A percentile compares a stretch with the other conserved stretches of the same genome.
Conservation (phyloP, 2,888 invertebrate species). For the Peribatodes rhomboidaria region DNA sequence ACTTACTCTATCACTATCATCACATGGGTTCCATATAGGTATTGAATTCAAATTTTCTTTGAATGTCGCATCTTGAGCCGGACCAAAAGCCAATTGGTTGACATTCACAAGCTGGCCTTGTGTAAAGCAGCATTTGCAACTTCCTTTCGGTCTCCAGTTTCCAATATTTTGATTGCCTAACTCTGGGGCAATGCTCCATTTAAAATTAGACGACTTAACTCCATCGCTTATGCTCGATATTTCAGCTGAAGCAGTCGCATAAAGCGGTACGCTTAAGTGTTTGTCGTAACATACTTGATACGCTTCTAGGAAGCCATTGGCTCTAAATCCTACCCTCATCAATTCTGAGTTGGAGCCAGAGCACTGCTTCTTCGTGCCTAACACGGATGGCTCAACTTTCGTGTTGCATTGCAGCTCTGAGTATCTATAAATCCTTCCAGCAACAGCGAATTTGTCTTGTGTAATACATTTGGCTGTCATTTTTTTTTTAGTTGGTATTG, state of each 20-base stretch:
- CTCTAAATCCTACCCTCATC: conserved; percentile 34
- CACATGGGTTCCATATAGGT: conserved; percentile 35
- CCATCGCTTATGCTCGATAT: conserved; percentile 10
- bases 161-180: background rate
- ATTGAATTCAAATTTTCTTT: conserved; percentile 32
- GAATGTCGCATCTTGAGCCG: conserved; percentile 20
- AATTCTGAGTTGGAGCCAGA: conserved; percentile 24
- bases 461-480: conserved; percentile 37
- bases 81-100: conserved; percentile 24
- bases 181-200: conserved; percentile 15
- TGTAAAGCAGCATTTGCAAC: conserved; percentile 24
- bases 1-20: conserved; percentile 29
- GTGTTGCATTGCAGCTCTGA: conserved; percentile 38
- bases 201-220: conserved; percentile 13
- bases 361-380: conserved; percentile 21
- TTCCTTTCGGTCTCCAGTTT: conserved; percentile 18
- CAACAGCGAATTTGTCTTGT: conserved; percentile 37
- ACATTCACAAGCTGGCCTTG: conserved; percentile 20
- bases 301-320: conserved; percentile 31
- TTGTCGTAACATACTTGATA: conserved; percentile 40
- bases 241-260: background rate
- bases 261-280: conserved; percentile 14
- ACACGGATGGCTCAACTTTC: conserved; percentile 23
- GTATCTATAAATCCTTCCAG: conserved; percentile 36
- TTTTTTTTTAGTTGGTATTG: conserved; percentile 24